phyloP scores from a whole-genome alignment of 2,888 invertebrate species.

The Mythimna loreyi region DNA sequence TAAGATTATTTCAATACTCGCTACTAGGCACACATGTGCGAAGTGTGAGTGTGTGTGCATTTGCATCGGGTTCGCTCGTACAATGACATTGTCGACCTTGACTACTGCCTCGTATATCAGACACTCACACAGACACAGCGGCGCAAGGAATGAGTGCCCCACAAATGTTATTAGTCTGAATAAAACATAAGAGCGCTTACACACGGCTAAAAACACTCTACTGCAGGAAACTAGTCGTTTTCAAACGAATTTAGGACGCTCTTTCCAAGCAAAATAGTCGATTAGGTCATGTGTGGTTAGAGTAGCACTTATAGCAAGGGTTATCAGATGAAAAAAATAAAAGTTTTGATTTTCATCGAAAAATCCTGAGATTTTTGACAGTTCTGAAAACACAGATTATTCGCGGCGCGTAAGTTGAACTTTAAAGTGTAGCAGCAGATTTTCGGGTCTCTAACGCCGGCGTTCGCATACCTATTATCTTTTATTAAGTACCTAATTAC shows the following conservation, averaged over 20 bases:
- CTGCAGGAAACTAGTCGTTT: background rate
- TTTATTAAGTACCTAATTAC: too few relatives aligned
- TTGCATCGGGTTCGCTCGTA: constrained; percentile 84
- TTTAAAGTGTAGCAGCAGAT: too few relatives aligned
- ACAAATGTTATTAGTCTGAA: constrained; percentile 76
- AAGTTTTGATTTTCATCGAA: too few relatives aligned
- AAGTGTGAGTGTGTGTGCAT: constrained; percentile 76
- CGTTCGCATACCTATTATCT: too few relatives aligned
- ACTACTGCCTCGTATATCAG: constrained; percentile 85
- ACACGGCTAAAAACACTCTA: constrained; percentile 15
- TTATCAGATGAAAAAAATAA: too few relatives aligned
- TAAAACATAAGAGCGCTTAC: constrained; percentile 49
- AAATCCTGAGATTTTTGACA: too few relatives aligned
- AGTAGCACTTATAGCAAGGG: too few relatives aligned
- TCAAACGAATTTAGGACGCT: background rate
- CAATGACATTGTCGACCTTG: constrained; percentile 91
- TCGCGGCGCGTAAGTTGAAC: too few relatives aligned
- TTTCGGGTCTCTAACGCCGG: too few relatives aligned
- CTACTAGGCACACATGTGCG: constrained; percentile 69
- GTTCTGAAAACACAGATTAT: too few relatives aligned
- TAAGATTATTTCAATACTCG: constrained; percentile 89
- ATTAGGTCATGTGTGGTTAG: background rate
- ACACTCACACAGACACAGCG: constrained; percentile 68
- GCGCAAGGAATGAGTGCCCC: constrained; percentile 79
- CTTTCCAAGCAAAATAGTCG: constrained; percentile 1